Conservation (phyloP, 2,797 vertebrate species). For the Garrulus glandarius region DNA sequence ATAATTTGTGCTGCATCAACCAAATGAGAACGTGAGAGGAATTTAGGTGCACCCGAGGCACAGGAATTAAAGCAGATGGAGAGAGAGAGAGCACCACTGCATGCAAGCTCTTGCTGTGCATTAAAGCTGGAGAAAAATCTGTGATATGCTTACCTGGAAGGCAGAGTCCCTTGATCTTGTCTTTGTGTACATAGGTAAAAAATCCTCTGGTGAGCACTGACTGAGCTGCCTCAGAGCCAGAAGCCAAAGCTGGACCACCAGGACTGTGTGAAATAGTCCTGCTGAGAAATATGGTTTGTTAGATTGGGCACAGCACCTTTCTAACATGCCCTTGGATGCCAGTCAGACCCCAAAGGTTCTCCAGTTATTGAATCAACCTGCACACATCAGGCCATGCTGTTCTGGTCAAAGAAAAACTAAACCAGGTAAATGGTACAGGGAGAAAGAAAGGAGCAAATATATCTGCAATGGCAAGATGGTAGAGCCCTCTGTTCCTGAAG, state of each 20-base stretch:
- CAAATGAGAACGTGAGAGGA: background rate
- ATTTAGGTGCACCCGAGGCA: background rate
- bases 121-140: background rate
- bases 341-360: background rate
- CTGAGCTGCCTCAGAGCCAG: background rate
- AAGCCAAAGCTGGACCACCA: background rate
- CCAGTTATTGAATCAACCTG: background rate
- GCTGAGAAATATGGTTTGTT: background rate
- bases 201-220: background rate
- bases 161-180: background rate
- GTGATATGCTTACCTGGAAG: background rate
- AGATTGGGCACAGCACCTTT: background rate
- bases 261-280: background rate
- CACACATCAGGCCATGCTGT: background rate
- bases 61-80: background rate
- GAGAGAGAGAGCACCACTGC: background rate
- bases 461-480: background rate
- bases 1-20: slow-evolving; percentile 6
- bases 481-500: background rate
- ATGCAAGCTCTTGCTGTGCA: background rate
- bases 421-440: background rate
- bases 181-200: background rate
- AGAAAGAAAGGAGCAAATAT: background rate
- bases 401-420: background rate
- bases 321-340: background rate